Evolutionary conservation across 2,113 vertebrate species (phyloP).

Genomic region (Chinchilla lanigera): DNA sequence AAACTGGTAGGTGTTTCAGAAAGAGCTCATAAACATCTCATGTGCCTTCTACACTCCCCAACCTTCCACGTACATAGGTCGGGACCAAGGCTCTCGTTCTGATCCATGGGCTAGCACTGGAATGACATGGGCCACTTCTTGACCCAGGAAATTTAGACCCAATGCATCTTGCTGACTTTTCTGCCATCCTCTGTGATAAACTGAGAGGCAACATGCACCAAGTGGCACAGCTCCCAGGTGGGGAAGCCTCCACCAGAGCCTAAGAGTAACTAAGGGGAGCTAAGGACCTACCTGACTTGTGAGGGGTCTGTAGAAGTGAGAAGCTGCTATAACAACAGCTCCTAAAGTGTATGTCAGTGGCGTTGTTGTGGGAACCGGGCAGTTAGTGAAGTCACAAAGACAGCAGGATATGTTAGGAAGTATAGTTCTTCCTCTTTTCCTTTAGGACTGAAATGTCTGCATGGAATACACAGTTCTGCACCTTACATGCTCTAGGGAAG

Average conservation of each 20-base stretch:
- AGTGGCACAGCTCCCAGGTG: not conserved
- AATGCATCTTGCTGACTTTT: not conserved
- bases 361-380: not conserved
- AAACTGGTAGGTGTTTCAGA: not conserved
- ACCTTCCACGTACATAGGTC: not conserved
- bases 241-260: not conserved
- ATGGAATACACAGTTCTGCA: not conserved
- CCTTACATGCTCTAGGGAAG: not conserved
- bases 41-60: not conserved
- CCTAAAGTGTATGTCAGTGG: not conserved
- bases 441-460: not conserved
- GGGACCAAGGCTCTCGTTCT: not conserved
- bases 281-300: too few relatives aligned
- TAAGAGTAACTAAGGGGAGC: not conserved
- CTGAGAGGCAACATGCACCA: not conserved
- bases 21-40: not conserved
- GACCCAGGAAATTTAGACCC: not conserved
- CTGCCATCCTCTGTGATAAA: not conserved
- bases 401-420: not conserved
- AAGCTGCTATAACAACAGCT: not conserved
- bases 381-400: not conserved
- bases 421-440: not conserved
- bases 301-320: not conserved
- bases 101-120: not conserved
- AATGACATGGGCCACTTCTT: not conserved